Evolutionary conservation across 1,140 invertebrate species (phyloP).

Genomic region (Gonioctena quinquepunctata): DNA sequence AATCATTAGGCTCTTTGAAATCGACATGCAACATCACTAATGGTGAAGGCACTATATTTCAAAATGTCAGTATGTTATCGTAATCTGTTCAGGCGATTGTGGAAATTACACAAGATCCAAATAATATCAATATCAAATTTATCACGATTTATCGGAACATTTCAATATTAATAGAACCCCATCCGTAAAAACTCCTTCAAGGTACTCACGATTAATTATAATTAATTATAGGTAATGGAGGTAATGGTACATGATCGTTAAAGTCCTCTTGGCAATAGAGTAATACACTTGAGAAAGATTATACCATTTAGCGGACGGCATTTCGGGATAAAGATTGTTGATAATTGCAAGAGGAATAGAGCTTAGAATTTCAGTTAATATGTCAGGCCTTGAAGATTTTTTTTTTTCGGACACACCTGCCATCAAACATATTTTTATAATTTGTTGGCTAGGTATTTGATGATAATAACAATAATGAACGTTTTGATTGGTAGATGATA

Average conservation of each 20-base stretch:
- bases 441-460: no score
- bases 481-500: no score
- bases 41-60: no score
- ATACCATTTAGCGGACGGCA: neutral
- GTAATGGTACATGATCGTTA: neutral
- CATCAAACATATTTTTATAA: no score
- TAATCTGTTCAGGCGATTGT: neutral
- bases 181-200: neutral
- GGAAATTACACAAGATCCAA: neutral
- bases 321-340: neutral
- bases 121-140: neutral
- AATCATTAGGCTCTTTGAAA: no score
- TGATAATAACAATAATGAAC: no score
- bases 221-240: neutral
- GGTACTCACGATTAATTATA: neutral
- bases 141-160: neutral
- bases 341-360: neutral
- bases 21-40: no score
- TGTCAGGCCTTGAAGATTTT: no score
- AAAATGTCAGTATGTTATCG: no score
- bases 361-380: neutral
- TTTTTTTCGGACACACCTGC: no score
- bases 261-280: neutral
- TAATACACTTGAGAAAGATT: slow-evolving; percentile 2
- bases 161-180: neutral